A percentile compares a stretch with the other conserved stretches of the same genome.
phyloP scores from a whole-genome alignment of 2,113 vertebrate genomes.

The Conger conger region DNA sequence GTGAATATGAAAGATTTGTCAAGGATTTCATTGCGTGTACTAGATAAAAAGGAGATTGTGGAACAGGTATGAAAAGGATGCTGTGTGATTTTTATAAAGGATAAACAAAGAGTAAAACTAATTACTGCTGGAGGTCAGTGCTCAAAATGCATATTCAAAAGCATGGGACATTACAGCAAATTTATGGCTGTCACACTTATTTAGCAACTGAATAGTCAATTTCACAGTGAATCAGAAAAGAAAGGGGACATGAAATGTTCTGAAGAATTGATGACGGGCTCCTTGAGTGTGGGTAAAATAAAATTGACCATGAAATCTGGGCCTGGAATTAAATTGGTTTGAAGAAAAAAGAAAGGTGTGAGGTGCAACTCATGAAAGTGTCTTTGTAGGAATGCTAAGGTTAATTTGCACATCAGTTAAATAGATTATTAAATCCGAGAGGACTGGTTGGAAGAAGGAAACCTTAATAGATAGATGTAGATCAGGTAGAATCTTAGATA shows the following conservation, averaged over 20 bases:
- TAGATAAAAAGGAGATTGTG: constrained; percentile 10
- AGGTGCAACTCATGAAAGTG: constrained; percentile 52
- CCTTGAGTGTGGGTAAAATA: constrained; percentile 70
- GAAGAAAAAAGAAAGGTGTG: constrained; percentile 59
- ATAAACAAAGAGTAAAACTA: constrained; percentile 72
- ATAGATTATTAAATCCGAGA: constrained; percentile 62
- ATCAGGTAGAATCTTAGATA: constrained; percentile 30
- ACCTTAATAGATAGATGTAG: constrained; percentile 40
- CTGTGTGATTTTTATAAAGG: constrained; percentile 58
- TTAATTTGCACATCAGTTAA: constrained; percentile 71
- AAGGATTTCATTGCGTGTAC: constrained; percentile 33
- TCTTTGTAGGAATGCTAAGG: constrained; percentile 65
- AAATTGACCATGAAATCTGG: constrained; percentile 79
- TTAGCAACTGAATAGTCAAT: constrained; percentile 72
- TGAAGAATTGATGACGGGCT: constrained; percentile 76
- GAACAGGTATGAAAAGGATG: constrained; percentile 42
- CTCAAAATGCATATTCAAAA: constrained; percentile 64
- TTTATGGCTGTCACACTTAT: constrained; percentile 70
- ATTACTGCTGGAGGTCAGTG: constrained; percentile 73
- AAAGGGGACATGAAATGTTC: constrained; percentile 74
- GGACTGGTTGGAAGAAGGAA: constrained; percentile 54
- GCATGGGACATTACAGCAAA: constrained; percentile 52
- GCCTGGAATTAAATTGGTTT: constrained; percentile 71
- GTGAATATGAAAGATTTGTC: constrained; percentile 31
- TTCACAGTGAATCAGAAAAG: constrained; percentile 69